Evolutionary conservation across 1,140 invertebrate genomes (phyloP).

Genomic region (Zeugodacus cucurbitae): DNA sequence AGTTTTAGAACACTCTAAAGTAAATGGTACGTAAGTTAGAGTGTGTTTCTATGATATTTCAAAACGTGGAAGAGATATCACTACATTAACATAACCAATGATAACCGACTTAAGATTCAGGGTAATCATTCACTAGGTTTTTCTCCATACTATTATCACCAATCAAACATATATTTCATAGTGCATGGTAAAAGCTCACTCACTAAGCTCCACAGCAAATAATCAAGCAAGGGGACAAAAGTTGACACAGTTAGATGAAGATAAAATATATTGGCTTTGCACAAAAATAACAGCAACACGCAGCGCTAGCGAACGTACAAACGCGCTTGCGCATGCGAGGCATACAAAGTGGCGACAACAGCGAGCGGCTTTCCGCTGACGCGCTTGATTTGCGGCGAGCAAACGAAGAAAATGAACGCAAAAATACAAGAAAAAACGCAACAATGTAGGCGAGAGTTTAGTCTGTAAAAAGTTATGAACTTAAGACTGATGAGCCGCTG

Average conservation of each 20-base stretch:
- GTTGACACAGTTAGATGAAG: neutral
- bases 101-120: neutral
- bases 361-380: neutral
- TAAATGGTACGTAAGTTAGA: too few relatives aligned
- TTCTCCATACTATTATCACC: neutral
- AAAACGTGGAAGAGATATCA: neutral
- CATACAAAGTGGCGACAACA: constrained; percentile 20
- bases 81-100: too few relatives aligned
- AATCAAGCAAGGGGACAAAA: neutral
- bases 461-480: neutral
- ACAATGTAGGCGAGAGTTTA: neutral
- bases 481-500: neutral
- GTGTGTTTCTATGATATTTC: too few relatives aligned
- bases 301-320: neutral
- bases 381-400: neutral
- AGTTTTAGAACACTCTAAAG: too few relatives aligned
- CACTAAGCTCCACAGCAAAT: neutral
- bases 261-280: neutral
- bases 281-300: neutral
- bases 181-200: too few relatives aligned
- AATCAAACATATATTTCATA: too few relatives aligned
- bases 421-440: neutral
- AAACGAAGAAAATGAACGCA: too few relatives aligned
- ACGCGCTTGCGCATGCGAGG: neutral
- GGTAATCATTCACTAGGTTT: neutral